phyloP scores from a whole-genome alignment of 1,140 invertebrate species.

The Alviniconcha marisindica region DNA sequence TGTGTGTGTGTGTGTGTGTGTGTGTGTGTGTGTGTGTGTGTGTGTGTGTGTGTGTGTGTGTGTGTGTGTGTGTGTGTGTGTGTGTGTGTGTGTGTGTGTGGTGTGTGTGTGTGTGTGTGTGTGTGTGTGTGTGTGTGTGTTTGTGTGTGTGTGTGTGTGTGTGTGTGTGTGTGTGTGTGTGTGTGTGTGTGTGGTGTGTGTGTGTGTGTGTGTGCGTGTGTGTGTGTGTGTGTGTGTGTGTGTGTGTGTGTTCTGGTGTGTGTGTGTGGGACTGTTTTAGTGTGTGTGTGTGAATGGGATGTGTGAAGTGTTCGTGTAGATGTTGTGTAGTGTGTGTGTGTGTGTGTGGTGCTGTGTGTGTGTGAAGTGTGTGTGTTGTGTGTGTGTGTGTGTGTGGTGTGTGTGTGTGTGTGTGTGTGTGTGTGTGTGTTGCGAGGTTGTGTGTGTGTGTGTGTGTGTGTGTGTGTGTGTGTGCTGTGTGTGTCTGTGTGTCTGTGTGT shows the following conservation, averaged over 20 bases:
- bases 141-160: not conserved
- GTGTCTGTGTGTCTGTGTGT: too few species aligned
- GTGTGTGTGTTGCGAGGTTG: too few species aligned
- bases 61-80: not conserved
- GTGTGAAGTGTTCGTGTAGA: too few species aligned
- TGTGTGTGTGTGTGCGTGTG: slow-evolving; percentile 9
- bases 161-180: not conserved
- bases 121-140: not conserved
- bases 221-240: not conserved
- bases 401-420: too few species aligned
- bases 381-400: too few species aligned
- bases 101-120: not conserved
- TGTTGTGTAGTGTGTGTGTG: too few species aligned
- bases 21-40: slow-evolving; percentile 21
- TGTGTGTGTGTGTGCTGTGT: too few species aligned
- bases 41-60: slow-evolving; percentile 26
- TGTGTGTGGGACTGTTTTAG: not conserved
- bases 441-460: too few species aligned
- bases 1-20: slow-evolving; percentile 16
- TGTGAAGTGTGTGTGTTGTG: too few species aligned
- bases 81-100: not conserved
- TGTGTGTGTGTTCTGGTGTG: not conserved
- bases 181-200: too few species aligned
- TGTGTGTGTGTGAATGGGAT: not conserved
- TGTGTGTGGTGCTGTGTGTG: too few species aligned